Conservation (phyloP, 64 coral and sea anemone species). For the Anthopleura sola region DNA sequence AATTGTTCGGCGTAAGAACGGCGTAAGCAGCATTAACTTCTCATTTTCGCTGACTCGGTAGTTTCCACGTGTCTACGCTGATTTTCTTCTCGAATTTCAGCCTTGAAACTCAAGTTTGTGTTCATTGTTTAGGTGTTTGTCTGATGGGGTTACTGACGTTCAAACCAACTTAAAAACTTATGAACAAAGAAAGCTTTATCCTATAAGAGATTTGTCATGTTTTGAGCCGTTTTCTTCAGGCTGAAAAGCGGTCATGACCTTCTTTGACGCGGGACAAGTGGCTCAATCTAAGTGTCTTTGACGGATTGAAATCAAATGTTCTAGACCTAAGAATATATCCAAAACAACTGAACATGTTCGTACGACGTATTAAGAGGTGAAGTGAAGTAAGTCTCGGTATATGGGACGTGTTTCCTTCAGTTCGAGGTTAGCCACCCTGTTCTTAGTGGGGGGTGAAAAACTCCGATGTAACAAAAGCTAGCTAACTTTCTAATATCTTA, state of each 20-base stretch:
- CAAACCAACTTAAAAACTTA: neutral
- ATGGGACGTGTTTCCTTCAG: neutral
- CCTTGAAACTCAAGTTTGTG: neutral
- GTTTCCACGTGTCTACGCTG: neutral
- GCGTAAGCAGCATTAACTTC: neutral
- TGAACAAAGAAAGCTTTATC: neutral
- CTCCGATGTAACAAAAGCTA: neutral
- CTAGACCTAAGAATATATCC: neutral
- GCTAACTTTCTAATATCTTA: neutral
- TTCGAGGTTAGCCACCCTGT: neutral
- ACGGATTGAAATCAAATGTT: neutral
- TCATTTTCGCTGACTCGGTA: neutral
- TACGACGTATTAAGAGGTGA: neutral
- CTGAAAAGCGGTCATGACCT: conserved; percentile 17
- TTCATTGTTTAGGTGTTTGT: neutral
- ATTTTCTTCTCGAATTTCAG: neutral
- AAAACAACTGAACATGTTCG: neutral
- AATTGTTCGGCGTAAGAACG: neutral
- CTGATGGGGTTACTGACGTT: neutral
- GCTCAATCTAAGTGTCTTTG: neutral
- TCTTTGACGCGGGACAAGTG: neutral
- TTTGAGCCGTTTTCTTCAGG: neutral
- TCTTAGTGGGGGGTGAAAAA: neutral
- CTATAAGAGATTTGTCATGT: neutral
- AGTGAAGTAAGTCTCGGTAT: neutral